Base-by-base conservation (phyloP, 2,797 vertebrate genomes). In the Loriculus beryllinus region DNA sequence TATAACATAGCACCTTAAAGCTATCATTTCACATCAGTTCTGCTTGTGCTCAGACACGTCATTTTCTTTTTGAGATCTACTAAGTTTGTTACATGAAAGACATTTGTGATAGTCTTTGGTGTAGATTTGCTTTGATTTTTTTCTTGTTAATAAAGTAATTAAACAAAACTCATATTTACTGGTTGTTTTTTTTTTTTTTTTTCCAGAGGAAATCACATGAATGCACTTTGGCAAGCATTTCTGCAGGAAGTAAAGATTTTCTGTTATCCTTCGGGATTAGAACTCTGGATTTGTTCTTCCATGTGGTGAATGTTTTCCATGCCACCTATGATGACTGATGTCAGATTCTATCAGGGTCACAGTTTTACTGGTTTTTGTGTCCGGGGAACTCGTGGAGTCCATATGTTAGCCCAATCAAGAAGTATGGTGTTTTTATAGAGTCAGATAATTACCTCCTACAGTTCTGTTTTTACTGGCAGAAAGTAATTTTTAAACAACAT, bases 321-420 rank as follows among this genome's bases (percentile, higher is more conserved):
- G 28, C 92, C 92, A 87, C 86, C 92, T 88, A 75, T 93, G 86
- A 87, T 83, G 93, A 81, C 83, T 91, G 69, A 78, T 95, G 95
- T 93, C 93, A 94, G 74, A 88, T 18, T 72, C 79, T 85, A 69
- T 90, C 90, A 91, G 60, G 76, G 78, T 92, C 86, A 91, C 15
- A 56, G 33, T 83, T 95, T 94, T 88, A 94, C 75, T 95, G 48
- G 1, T 68, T 84, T 87, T 84, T 82, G 42, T 77, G 72, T 85
- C 54, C 6, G 0, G 45, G 62, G 52, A 89, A 81, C 82, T 94
- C 3, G 0, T 91, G 78, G 67, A 94, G 54, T 77, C 92, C 95
- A 92, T 92, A 88, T 96, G 96, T 92, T 96, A 84, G 84, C 92
- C 82, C 76, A 87, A 51, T 86, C 93, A 93, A 82, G 82, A 91